Conservation (phyloP, 2,797 vertebrate species). For the Kryptolebias ocellatus region DNA sequence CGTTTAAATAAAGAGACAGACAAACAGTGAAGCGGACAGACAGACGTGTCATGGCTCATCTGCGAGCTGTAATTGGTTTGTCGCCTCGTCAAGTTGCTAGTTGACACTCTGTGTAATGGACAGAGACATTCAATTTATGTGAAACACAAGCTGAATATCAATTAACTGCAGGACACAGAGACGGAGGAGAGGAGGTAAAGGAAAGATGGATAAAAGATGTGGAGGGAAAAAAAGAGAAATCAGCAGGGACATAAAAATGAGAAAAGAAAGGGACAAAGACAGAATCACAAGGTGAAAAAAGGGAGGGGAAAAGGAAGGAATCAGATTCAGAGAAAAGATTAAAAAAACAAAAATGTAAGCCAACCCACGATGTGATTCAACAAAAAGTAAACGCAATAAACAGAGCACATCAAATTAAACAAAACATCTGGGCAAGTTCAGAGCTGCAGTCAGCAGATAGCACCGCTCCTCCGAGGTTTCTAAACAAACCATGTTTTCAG, state of each 20-base stretch:
- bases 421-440: too few relatives aligned
- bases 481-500: neutral
- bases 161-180: conserved; percentile 30
- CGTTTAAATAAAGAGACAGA: conserved; percentile 24
- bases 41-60: conserved; percentile 30
- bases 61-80: conserved; percentile 59
- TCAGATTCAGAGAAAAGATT: neutral
- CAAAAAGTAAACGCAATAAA: neutral
- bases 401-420: neutral
- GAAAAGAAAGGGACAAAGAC: neutral
- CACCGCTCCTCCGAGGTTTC: neutral
- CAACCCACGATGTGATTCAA: neutral
- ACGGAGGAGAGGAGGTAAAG: neutral
- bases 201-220: neutral
- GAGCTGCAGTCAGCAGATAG: neutral
- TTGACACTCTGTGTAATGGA: conserved; percentile 59
- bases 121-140: conserved; percentile 63
- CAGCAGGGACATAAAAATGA: neutral
- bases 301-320: neutral
- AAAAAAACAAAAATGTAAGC: neutral
- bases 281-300: neutral
- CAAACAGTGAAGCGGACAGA: neutral
- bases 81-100: conserved; percentile 51
- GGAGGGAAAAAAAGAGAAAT: neutral
- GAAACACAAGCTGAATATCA: conserved; percentile 48